A percentile compares a stretch with the other conserved stretches of the same genome.
Evolutionary conservation across 2,888 invertebrate species (phyloP).

Genomic region (Hololepta plana): DNA sequence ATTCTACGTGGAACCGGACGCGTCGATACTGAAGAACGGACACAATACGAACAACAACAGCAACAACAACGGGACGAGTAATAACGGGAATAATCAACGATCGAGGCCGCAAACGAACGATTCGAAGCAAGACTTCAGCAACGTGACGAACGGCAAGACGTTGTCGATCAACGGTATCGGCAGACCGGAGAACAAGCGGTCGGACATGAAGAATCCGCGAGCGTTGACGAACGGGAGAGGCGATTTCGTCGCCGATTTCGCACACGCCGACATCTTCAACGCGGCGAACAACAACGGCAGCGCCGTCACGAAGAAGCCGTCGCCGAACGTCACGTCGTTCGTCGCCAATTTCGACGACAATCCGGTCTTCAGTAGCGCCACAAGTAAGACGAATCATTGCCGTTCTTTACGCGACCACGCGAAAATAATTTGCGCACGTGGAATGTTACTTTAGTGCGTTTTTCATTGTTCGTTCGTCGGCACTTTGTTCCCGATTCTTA

Average conservation of each 20-base stretch:
- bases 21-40: slow-evolving; percentile 9
- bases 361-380: slow-evolving; percentile 43
- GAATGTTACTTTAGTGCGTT: too few species aligned
- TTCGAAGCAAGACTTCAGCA: too few species aligned
- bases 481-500: too few species aligned
- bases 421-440: too few species aligned
- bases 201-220: too few species aligned
- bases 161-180: too few species aligned
- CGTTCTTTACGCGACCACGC: too few species aligned
- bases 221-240: slow-evolving; percentile 10
- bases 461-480: too few species aligned
- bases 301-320: slow-evolving; percentile 15
- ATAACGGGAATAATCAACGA: slow-evolving; percentile 4
- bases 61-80: slow-evolving; percentile 5
- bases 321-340: too few species aligned
- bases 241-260: slow-evolving; percentile 50
- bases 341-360: slow-evolving; percentile 61
- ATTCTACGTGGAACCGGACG: slow-evolving; percentile 28
- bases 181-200: too few species aligned
- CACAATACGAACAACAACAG: slow-evolving; percentile 7
- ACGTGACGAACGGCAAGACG: too few species aligned
- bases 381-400: too few species aligned
- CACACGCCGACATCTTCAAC: slow-evolving; percentile 52
- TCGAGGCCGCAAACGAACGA: not conserved
- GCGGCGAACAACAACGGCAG: slow-evolving; percentile 19